phyloP scores from a whole-genome alignment of 2,888 invertebrate species.

The Cheilosia soror region DNA sequence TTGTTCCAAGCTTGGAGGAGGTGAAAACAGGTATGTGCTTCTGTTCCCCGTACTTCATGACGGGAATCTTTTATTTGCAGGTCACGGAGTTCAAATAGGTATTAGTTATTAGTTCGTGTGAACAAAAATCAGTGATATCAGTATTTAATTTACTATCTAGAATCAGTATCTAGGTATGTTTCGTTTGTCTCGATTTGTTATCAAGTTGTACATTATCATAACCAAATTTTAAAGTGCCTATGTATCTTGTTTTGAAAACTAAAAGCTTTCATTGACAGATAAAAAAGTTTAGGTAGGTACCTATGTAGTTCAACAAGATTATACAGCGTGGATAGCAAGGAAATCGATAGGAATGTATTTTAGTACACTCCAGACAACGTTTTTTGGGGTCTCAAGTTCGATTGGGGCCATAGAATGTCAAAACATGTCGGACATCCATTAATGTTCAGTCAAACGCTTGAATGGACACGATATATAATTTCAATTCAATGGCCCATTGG shows the following conservation, averaged over 20 bases:
- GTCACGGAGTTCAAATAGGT: slow-evolving; percentile 3
- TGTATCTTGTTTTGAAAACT: slow-evolving; percentile 34
- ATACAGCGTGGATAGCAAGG: slow-evolving; percentile 76
- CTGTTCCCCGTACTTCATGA: neutral
- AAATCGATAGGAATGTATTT: neutral
- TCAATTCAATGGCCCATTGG: no score
- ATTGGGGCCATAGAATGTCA: no score
- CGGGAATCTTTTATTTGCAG: neutral
- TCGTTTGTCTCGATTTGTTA: slow-evolving; percentile 72
- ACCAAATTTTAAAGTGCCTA: neutral
- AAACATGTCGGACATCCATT: no score
- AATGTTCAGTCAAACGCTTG: no score
- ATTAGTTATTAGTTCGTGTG: neutral
- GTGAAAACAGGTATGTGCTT: slow-evolving; percentile 85
- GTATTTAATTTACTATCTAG: neutral
- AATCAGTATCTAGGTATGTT: neutral
- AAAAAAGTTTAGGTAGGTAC: slow-evolving; percentile 45
- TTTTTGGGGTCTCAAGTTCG: no score
- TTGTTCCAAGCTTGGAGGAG: slow-evolving; percentile 87
- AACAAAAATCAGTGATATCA: neutral
- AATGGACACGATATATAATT: no score
- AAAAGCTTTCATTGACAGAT: slow-evolving; percentile 76
- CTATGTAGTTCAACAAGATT: slow-evolving; percentile 47
- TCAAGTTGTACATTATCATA: slow-evolving; percentile 27
- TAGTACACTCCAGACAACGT: neutral